Evolutionary conservation across 2,113 vertebrate genomes (phyloP).

Genomic region (Rattus rattus): DNA sequence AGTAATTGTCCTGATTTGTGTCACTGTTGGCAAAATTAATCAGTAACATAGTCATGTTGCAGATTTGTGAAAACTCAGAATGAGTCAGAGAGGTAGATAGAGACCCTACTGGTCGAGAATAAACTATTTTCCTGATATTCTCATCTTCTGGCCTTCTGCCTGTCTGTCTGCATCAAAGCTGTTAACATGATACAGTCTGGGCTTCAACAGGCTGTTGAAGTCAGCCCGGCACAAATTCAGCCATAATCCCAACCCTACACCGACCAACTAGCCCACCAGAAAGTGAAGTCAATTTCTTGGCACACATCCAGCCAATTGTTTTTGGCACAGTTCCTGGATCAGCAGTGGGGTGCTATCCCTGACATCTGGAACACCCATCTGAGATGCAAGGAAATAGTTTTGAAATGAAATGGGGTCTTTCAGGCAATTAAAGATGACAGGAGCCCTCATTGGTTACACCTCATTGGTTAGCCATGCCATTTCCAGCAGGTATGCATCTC

Average conservation of each 20-base stretch:
- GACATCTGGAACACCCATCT: conserved; percentile 84
- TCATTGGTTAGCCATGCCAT: conserved; percentile 76
- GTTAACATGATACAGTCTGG: not conserved
- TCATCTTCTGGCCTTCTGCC: not conserved
- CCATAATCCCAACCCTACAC: not conserved
- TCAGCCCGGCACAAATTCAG: conserved; percentile 43
- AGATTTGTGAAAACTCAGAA: not conserved
- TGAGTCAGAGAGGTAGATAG: not conserved
- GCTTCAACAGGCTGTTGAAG: not conserved
- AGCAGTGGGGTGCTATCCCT: conserved; percentile 72
- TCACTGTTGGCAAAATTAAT: not conserved
- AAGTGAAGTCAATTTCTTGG: conserved; percentile 78
- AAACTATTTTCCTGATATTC: not conserved
- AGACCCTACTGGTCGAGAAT: not conserved
- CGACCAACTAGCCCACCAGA: conserved; percentile 57
- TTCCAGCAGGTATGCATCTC: conserved; percentile 81
- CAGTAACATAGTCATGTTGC: not conserved
- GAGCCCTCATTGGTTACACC: conserved; percentile 79
- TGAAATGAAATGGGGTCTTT: conserved; percentile 81
- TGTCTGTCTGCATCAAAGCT: not conserved
- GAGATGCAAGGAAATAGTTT: conserved; percentile 80
- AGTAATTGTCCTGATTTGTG: not conserved
- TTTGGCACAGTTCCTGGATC: conserved; percentile 79
- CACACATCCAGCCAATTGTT: conserved; percentile 72
- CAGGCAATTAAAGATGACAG: conserved; percentile 75